phyloP scores from a whole-genome alignment of 2,113 vertebrate genomes.

The Pipa parva region DNA sequence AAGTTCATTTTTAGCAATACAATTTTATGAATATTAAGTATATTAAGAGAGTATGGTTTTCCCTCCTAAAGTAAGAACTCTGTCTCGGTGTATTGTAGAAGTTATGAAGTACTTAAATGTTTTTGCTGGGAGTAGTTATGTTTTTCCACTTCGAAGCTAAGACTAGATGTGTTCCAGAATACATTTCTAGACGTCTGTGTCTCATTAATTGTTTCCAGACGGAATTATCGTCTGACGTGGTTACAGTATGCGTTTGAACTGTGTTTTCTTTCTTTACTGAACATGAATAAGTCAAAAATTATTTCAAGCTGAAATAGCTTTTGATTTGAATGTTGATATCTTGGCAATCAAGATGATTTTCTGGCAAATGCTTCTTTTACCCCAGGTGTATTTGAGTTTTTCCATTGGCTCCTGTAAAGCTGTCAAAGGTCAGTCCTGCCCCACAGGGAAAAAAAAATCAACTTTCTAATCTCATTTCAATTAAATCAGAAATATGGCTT shows the following conservation, averaged over 20 bases:
- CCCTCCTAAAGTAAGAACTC: too few species aligned
- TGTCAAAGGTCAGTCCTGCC: conserved; percentile 72
- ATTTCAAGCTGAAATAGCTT: conserved; percentile 39
- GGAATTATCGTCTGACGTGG: conserved; percentile 20
- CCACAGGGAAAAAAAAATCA: conserved; percentile 57
- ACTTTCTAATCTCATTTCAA: conserved; percentile 73
- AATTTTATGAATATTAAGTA: too few species aligned
- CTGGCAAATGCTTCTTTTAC: conserved; percentile 56
- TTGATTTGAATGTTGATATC: conserved; percentile 27
- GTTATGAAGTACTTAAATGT: background rate
- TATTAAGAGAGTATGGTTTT: too few species aligned
- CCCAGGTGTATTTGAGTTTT: conserved; percentile 53
- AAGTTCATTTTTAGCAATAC: too few species aligned
- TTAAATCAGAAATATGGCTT: conserved; percentile 68
- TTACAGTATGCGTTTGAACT: conserved; percentile 11
- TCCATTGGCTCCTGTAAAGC: conserved; percentile 57
- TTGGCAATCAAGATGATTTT: conserved; percentile 45
- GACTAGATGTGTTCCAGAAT: conserved; percentile 27
- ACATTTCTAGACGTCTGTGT: conserved; percentile 26
- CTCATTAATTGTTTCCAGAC: conserved; percentile 40
- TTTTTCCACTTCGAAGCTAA: conserved; percentile 21
- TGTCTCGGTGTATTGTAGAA: background rate
- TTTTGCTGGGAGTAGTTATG: background rate
- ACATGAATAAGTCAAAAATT: conserved; percentile 15
- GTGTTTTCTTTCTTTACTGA: conserved; percentile 14